Conservation (phyloP, 1,140 invertebrate genomes). For the Euwallacea fornicatus region DNA sequence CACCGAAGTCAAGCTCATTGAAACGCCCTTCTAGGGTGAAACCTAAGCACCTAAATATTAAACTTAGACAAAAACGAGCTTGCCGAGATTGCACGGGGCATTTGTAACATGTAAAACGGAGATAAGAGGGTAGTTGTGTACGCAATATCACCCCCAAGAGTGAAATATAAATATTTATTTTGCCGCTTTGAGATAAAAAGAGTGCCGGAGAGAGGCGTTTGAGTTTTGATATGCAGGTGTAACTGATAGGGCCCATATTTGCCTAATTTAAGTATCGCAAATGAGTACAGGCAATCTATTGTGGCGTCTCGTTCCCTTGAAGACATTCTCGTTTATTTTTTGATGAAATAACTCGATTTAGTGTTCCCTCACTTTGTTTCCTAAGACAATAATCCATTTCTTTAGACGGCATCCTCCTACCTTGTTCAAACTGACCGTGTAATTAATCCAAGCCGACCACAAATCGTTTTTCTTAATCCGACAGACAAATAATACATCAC, state of each 20-base stretch:
- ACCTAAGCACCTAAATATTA: conserved; percentile 21
- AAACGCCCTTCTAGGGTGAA: not conserved
- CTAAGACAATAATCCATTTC: no score
- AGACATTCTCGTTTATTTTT: no score
- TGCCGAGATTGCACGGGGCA: conserved; percentile 25
- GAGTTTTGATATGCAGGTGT: not conserved
- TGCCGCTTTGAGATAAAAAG: conserved; percentile 7
- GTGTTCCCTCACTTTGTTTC: no score
- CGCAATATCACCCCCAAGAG: conserved; percentile 15
- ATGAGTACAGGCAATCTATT: no score
- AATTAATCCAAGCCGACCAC: not conserved
- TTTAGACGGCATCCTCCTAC: no score
- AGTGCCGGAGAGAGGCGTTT: not conserved
- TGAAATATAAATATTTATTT: conserved; percentile 27
- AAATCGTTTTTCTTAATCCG: not conserved
- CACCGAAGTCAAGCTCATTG: not conserved
- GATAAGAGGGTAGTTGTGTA: conserved; percentile 24
- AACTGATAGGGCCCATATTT: no score
- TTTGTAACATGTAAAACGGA: conserved; percentile 5
- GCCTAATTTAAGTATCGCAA: no score
- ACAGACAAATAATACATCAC: no score
- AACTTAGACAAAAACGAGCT: conserved; percentile 16
- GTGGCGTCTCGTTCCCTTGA: no score
- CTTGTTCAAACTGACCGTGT: no score
- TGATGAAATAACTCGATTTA: no score